Evolutionary conservation across 2,888 invertebrate genomes (phyloP).

Genomic region (Euzophera pinguis): DNA sequence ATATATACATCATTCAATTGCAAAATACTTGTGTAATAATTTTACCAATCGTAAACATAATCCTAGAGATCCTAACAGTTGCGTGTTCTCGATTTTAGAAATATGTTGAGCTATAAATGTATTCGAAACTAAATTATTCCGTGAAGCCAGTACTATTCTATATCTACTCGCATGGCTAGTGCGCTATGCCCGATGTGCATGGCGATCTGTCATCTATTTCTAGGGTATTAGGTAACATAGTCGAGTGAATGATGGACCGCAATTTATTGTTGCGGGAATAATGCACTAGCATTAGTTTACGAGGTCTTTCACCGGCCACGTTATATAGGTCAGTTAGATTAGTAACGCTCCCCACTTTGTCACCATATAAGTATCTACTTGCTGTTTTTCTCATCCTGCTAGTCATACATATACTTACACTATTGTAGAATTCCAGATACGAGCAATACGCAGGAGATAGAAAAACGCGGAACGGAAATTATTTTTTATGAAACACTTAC

Average conservation of each 20-base stretch:
- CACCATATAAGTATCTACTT: constrained; percentile 21
- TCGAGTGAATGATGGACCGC: constrained; percentile 38
- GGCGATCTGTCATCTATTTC: constrained; percentile 43
- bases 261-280: constrained; percentile 70
- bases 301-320: constrained; percentile 76
- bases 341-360: constrained; percentile 55
- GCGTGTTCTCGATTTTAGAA: constrained; percentile 47
- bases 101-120: constrained; percentile 58
- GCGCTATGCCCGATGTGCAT: constrained; percentile 25
- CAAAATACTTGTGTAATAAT: too few relatives aligned
- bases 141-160: constrained; percentile 41
- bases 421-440: too few relatives aligned
- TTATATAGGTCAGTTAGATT: constrained; percentile 78
- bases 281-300: constrained; percentile 72
- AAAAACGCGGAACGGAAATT: too few relatives aligned
- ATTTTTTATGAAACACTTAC: too few relatives aligned
- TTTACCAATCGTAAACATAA: too few relatives aligned
- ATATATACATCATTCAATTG: too few relatives aligned
- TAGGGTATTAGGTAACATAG: constrained; percentile 45
- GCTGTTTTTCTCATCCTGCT: constrained; percentile 5
- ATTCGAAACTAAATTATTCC: constrained; percentile 64
- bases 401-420: too few relatives aligned
- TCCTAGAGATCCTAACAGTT: too few relatives aligned
- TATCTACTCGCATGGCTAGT: constrained; percentile 31
- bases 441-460: too few relatives aligned